These are phyloP conservation scores for Aleiodes leptofemur DNA, from an alignment of 2,888 invertebrate species.

Conservation along the genomic window DNA sequence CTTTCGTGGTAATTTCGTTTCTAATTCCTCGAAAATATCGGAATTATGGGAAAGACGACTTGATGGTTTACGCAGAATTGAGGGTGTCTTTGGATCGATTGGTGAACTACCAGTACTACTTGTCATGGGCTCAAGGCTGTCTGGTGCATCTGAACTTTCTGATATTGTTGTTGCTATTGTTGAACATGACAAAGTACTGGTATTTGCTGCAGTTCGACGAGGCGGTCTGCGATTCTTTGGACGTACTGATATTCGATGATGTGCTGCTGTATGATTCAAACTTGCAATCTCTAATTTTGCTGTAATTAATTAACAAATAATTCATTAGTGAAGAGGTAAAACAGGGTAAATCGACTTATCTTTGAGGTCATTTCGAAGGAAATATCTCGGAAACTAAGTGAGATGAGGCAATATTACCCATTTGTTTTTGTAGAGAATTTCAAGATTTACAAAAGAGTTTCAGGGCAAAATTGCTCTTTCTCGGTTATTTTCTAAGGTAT, in stretches of 20 bases:
- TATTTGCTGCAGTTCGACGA: conserved; percentile 59
- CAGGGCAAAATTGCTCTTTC: too few species aligned
- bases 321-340: too few species aligned
- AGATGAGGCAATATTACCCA: too few species aligned
- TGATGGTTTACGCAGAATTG: conserved; percentile 66
- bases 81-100: conserved; percentile 53
- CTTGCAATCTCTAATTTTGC: conserved; percentile 67
- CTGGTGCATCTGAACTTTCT: conserved; percentile 61
- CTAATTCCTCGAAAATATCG: conserved; percentile 70
- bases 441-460: too few species aligned
- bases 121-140: conserved; percentile 61
- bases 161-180: conserved; percentile 61
- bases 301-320: conserved; percentile 47
- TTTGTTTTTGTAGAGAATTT: too few species aligned
- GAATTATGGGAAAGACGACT: conserved; percentile 67
- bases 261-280: conserved; percentile 71
- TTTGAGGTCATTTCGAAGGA: too few species aligned
- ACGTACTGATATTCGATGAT: conserved; percentile 71
- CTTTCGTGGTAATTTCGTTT: conserved; percentile 62
- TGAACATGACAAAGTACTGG: conserved; percentile 51
- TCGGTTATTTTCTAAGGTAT: too few species aligned
- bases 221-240: conserved; percentile 73
- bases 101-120: conserved; percentile 57
- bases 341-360: too few species aligned
- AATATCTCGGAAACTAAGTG: too few species aligned